Percentiles rank a stretch among this genome's conserved stretches.
phyloP scores from a whole-genome alignment of 2,888 invertebrate genomes.

The Cotesia congregata region DNA sequence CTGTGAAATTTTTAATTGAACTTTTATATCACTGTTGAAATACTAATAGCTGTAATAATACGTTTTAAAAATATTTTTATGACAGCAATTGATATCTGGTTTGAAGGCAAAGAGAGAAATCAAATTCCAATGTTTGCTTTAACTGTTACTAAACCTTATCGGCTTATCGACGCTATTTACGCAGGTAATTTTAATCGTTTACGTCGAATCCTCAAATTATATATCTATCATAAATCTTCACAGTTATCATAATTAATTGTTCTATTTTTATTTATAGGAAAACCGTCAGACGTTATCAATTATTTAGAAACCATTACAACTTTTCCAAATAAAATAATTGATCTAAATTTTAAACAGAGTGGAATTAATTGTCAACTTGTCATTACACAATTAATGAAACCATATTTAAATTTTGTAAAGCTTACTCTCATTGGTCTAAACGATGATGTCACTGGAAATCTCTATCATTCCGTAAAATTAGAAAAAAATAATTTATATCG shows the following conservation, averaged over 20 bases:
- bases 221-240: conserved; percentile 8
- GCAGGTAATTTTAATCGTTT: conserved; percentile 47
- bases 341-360: conserved; percentile 53
- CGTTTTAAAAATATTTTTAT: conserved; percentile 40
- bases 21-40: too few relatives aligned
- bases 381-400: conserved; percentile 52
- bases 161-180: conserved; percentile 56
- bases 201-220: conserved; percentile 17
- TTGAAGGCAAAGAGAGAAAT: conserved; percentile 59
- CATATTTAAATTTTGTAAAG: conserved; percentile 58
- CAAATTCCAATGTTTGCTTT: conserved; percentile 64
- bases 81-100: conserved; percentile 59
- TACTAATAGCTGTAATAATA: not conserved
- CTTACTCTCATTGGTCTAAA: conserved; percentile 46
- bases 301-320: conserved; percentile 49
- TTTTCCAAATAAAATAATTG: conserved; percentile 50
- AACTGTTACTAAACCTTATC: conserved; percentile 59
- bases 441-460: conserved; percentile 52
- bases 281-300: conserved; percentile 43
- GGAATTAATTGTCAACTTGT: conserved; percentile 49
- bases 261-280: conserved; percentile 45
- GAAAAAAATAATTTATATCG: conserved; percentile 57
- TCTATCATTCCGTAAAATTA: conserved; percentile 55
- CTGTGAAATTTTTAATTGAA: too few relatives aligned
- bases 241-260: not conserved